phyloP scores from a whole-genome alignment of 2,113 vertebrate species.

The Alces alces region DNA sequence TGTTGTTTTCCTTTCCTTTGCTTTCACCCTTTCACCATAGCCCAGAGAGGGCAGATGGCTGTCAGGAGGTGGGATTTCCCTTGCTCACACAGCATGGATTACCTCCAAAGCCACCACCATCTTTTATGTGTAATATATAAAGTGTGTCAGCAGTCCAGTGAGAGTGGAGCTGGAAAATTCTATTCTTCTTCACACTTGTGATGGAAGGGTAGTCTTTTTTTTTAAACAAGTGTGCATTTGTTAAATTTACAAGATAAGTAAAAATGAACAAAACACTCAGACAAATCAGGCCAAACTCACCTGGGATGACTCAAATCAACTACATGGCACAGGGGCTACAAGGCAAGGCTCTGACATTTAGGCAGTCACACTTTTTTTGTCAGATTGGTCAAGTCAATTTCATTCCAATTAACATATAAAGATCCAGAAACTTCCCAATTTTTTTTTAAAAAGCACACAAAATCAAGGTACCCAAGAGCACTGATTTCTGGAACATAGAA shows the following conservation, averaged over 20 bases:
- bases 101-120: neutral
- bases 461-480: neutral
- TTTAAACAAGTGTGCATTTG: neutral
- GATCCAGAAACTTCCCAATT: neutral
- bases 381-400: neutral
- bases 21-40: neutral
- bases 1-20: neutral
- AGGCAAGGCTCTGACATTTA: neutral
- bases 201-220: neutral
- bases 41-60: neutral
- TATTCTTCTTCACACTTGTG: neutral
- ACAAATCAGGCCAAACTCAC: neutral
- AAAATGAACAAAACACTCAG: neutral
- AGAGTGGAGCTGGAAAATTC: neutral
- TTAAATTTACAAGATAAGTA: neutral
- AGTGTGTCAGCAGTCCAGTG: neutral
- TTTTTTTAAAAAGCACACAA: neutral
- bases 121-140: neutral
- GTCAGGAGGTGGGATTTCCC: neutral
- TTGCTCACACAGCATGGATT: neutral
- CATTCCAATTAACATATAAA: neutral
- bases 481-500: neutral
- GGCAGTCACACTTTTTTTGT: neutral
- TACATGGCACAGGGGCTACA: rapidly evolving
- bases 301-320: neutral